Evolutionary conservation across 2,113 vertebrate species (phyloP), one percentile per base, ranked within the genome.

Genomic region (Calidris pygmaea): DNA sequence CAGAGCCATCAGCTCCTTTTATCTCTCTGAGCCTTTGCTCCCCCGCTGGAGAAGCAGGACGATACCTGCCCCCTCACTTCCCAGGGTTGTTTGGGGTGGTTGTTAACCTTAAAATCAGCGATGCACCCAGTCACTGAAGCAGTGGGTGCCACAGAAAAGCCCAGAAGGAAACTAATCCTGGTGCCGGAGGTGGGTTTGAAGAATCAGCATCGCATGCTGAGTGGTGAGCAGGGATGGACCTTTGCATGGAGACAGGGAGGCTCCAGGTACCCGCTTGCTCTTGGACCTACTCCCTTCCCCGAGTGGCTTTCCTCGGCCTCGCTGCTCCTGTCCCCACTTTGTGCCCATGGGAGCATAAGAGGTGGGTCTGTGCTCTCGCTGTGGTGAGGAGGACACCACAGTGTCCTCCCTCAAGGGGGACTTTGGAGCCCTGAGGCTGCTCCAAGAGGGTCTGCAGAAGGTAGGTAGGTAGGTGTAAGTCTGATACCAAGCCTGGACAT

Each of bases 31-130:
- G 59, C 10, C 68, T 34, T 80, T 1, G 1, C 34, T 86, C 43
- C 27, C 13, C 26, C 72, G 56, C 22, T 89, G 55, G n/a, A 78
- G 47, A 53, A 47, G 27, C 37, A 32, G 62, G 52, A 45, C 2
- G 30, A 32, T 29, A 15, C 22, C 70, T 89, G 80, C 89, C 76
- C 52, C 68, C 77, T 92, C 89, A 75, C 10, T 96, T 97, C 93
- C 56, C 86, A 92, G 65, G 37, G 18, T 9, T 87, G 43, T 78
- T 89, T 34, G 41, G 68, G 62, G 76, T 6, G 0, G 35, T 84
- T 3, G 14, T 86, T 92, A 89, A 83, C 41, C 32, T 50, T 59
- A 71, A 73, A 70, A 65, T 56, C 0, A 0, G 24, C n/a, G 35
- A 84, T 78, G 60, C 7, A n/a, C 35, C 7, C 27, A 59, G 52